Base-by-base conservation (phyloP, 2,888 invertebrate species). In the Mechanitis mazaeus region DNA sequence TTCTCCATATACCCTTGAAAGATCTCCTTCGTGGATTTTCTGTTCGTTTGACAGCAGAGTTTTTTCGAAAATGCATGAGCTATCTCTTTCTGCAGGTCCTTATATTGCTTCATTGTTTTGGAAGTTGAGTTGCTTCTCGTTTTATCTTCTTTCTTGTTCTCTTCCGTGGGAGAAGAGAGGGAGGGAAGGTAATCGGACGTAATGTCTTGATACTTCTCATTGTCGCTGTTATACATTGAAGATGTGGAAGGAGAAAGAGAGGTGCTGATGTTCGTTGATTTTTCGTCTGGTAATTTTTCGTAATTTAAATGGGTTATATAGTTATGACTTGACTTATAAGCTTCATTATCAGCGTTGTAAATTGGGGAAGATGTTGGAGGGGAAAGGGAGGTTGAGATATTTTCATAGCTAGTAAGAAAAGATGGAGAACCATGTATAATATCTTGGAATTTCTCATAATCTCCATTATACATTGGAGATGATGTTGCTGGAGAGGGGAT, bases 11-110 rank as follows among this genome's bases (percentile, higher is more conserved):
- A 75, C 11, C 80, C 82, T 9, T 81, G 73, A 20, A 87, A 80
- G 0, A 84, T 57, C n/a, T 81, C 79, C 50, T 78, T 81, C 54
- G 83, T 82, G 0, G 71, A 59, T 46, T 74, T 80, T 59, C 80
- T 72, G 1, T 73, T 74, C 0, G 71, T 62, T 55, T 79, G 76
- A 59, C 89, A 89, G 63, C 89, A 89, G 1, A 85, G 80, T 57
- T 73, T 80, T 69, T 84, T 85, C 0, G 84, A 78, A 60, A 83
- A 86, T 2, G 70, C 70, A 7, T 70, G 69, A 0, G 76, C 71
- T 2, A 88, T 75, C 59, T 85, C 84, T 64, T 84, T 88, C 67
- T 87, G 87, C 61, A 83, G 55, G 61, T 88, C 87, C 12, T 88
- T 88, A 56, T 81, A 87, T 45, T 84, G 81, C 60, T 87, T 75